Base-by-base conservation (phyloP, 2,888 invertebrate species). In the Hedychridium roseum region DNA sequence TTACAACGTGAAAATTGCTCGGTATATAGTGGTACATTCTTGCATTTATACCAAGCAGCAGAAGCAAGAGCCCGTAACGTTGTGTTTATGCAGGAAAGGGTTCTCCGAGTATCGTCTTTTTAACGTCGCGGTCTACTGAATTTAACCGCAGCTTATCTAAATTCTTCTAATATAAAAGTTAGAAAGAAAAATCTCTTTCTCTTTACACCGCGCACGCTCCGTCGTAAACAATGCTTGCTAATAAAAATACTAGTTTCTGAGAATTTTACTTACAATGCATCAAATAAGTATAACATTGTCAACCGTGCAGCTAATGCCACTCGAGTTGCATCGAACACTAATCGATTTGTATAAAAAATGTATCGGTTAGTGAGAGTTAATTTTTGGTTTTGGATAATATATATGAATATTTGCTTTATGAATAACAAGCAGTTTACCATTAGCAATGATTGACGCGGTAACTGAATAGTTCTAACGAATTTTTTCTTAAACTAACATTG, bases 61-160 rank as follows among this genome's bases (percentile, higher is more conserved):
- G 34, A 36, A 21, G 48, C 66, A 66, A 60, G 60, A 61, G 49
- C 40, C 55, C 66, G 64, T 66, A 65, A 73, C 66, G 57, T 50
- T 41, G 45, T 54, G 54, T 53, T 54, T 58, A 49, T 52, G 55
- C 50, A 56, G 65, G 44, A 42, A 64, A 63, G 57, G 62, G 59
- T 50, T 50, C 54, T 57, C 59, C 60, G 53, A 56, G 60, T 59
- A 53, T 57, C 53, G 59, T 65, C 66, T 64, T 70, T 70, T 71
- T 61, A 56, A 60, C 64, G 69, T 75, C 62, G 73, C 61, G 74
- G 70, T 75, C 73, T 65, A 62, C 35, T 52, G 71, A 61, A 45
- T 60, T 63, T 61, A 62, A 66, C 70, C 74, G 65, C 72, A 66
- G 72, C 74, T 72, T 68, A 68, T 72, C 63, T 56, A 63, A 66